A percentile compares a stretch with the other conserved stretches of the same genome.
These are phyloP conservation scores for Volucella bombylans DNA, from an alignment of 2,888 invertebrate species.

Conservation along the genomic window DNA sequence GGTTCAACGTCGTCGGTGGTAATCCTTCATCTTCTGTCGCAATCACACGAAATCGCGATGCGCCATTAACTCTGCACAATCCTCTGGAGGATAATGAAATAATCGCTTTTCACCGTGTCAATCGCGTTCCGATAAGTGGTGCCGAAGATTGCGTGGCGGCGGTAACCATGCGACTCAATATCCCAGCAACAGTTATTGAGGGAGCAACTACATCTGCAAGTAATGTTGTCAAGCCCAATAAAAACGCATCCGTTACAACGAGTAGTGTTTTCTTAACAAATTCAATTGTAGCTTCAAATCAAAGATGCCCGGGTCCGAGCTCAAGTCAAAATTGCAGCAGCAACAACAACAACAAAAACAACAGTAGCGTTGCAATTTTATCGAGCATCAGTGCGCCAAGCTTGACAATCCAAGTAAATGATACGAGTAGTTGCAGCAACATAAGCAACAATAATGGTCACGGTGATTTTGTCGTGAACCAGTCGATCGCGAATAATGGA, in stretches of 20 bases:
- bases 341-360: constrained; percentile 65
- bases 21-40: neutral
- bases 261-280: constrained; percentile 79
- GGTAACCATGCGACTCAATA: constrained; percentile 80
- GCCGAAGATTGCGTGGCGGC: constrained; percentile 64
- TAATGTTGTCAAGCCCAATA: constrained; percentile 48
- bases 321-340: neutral
- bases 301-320: constrained; percentile 12
- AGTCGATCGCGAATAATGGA: constrained; percentile 79
- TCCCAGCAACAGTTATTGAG: constrained; percentile 77
- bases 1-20: constrained; percentile 27
- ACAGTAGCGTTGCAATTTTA: constrained; percentile 75
- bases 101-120: constrained; percentile 53
- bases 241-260: constrained; percentile 73
- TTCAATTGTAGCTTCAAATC: constrained; percentile 64
- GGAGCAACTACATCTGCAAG: constrained; percentile 74
- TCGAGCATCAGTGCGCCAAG: constrained; percentile 78
- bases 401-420: constrained; percentile 82
- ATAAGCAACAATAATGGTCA: constrained; percentile 74
- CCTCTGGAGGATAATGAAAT: constrained; percentile 54
- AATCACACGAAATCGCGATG: constrained; percentile 44
- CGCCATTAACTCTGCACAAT: constrained; percentile 49
- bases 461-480: constrained; percentile 75
- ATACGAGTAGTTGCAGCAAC: constrained; percentile 71
- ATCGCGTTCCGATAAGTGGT: constrained; percentile 54